Conservation (phyloP, 2,797 vertebrate genomes). For the Eospalax fontanierii region DNA sequence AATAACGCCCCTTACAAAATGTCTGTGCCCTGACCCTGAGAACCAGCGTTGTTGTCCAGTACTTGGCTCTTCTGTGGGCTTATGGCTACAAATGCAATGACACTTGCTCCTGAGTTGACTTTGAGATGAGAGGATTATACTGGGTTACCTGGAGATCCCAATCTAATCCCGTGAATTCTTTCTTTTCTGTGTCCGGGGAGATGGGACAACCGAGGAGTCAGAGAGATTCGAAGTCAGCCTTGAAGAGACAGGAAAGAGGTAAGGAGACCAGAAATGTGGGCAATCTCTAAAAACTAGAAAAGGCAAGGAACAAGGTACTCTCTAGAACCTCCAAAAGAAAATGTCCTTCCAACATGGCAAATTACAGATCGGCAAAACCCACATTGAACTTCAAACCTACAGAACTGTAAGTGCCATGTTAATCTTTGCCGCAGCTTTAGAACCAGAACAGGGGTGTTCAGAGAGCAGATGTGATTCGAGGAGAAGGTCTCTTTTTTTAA, state of each 20-base stretch:
- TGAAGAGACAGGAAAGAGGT: not conserved
- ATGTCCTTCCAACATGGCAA: not conserved
- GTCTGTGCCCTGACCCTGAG: not conserved
- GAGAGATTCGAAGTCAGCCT: not conserved
- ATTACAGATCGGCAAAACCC: not conserved
- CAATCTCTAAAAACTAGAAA: not conserved
- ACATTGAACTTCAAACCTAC: not conserved
- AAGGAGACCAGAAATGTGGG: not conserved
- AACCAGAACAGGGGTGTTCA: slow-evolving; percentile 7
- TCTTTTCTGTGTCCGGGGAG: not conserved
- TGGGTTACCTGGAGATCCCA: not conserved
- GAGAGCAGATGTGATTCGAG: slow-evolving; percentile 47
- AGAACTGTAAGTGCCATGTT: not conserved
- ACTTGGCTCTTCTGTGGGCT: not conserved
- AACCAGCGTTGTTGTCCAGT: not conserved
- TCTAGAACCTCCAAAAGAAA: not conserved
- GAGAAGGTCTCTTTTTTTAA: slow-evolving; percentile 51
- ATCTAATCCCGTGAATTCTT: not conserved
- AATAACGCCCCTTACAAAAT: not conserved
- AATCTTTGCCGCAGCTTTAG: slow-evolving; percentile 24
- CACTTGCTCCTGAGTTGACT: not conserved
- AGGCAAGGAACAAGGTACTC: not conserved
- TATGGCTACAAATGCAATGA: not conserved
- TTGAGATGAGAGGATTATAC: not conserved
- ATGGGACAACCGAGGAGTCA: not conserved